A percentile compares a stretch with the other conserved stretches of the same genome.
Conservation (phyloP, 2,797 vertebrate species). For the Pseudochirops corinnae region DNA sequence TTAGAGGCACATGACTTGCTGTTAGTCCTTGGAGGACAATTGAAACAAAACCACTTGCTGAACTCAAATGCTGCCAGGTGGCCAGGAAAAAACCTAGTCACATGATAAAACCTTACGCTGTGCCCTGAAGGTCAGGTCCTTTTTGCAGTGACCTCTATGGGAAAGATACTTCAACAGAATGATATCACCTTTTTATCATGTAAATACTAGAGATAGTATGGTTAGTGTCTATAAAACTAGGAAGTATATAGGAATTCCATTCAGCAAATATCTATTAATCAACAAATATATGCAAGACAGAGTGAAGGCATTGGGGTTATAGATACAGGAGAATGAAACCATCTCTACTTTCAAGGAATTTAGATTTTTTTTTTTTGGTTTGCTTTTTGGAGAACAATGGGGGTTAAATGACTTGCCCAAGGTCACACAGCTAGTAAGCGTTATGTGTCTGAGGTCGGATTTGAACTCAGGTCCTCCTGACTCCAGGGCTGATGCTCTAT, state of each 20-base stretch:
- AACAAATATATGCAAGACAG: background rate
- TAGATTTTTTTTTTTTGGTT: background rate
- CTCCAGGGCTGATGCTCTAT: no score
- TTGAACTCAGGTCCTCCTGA: no score
- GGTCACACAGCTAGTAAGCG: no score
- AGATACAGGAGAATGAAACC: background rate
- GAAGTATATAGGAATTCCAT: background rate
- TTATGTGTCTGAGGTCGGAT: no score
- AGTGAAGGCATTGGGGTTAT: background rate
- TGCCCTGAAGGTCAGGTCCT: background rate
- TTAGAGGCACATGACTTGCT: background rate
- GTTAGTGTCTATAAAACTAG: slow-evolving; percentile 30
- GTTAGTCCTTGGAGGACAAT: background rate
- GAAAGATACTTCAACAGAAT: background rate
- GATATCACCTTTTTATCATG: background rate
- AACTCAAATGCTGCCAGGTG: background rate
- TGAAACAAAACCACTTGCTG: slow-evolving; percentile 26
- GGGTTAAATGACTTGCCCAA: no score
- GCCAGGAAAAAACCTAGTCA: background rate
- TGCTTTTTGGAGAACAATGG: no score
- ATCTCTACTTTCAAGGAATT: background rate
- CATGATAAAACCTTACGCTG: background rate
- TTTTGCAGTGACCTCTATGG: background rate
- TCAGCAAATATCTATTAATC: slow-evolving; percentile 28
- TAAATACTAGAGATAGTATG: background rate